Base-by-base conservation (phyloP, 1,140 invertebrate species). In the Metopolophium dirhodum region DNA sequence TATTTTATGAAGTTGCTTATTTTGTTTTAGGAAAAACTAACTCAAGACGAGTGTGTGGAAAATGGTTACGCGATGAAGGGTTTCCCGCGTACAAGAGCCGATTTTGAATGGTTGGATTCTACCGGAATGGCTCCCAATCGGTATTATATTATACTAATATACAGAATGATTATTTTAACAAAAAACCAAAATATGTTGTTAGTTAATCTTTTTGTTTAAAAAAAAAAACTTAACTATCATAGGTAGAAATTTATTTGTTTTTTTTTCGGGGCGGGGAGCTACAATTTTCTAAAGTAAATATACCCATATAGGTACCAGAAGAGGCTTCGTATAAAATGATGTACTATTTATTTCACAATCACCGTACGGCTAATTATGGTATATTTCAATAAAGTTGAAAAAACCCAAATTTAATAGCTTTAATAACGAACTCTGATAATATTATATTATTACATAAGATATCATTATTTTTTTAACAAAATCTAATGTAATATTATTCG, bases 1-100 rank as follows among this genome's bases (percentile, higher is more conserved):
- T 77, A 77, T n/a, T n/a, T 68, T 14, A 68, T 14, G 14, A 68
- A n/a, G 61, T 68, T 11, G 11, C 11, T 68, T 77, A n/a, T 77
- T 86, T n/a, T 41, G 35, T 89, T 68, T 68, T 30, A 90, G 89
- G 57, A 85, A 37, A 93, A 47, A 85, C 20, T 93, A n/a, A 86
- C 82, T 0, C 22, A 30, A 20, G 35, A 57, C 23, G 37, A 54
- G 45, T 93, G 91, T 41, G 22, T 93, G 37, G 82, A 82, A 54
- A 93, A 85, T 41, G 91, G 91, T 41, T 93, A 93, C 37, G 49
- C 86, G 26, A 37, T 93, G 2, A 93, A 51, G 2, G 91, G 91
- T 54, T 93, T 93, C 22, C 91, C 91, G n/a, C 91, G 91, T 2
- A 85, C 91, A 2, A 93, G n/a, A 86, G 85, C 54, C 37, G 91